Evolutionary conservation across 1,140 invertebrate species (phyloP).

Genomic region (Ephestia elutella): DNA sequence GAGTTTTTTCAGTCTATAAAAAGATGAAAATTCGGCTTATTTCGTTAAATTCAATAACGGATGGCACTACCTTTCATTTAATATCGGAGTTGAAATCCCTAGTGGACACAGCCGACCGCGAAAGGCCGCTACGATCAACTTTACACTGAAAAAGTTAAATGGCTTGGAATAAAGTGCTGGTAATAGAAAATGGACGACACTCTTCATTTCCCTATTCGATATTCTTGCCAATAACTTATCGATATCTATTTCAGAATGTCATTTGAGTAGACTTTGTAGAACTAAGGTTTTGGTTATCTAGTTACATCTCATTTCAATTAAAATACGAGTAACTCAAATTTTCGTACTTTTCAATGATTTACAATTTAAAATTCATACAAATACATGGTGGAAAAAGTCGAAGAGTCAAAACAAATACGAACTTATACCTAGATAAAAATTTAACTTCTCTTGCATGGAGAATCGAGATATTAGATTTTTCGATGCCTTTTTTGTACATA

Average conservation of each 20-base stretch:
- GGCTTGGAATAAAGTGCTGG: constrained; percentile 47
- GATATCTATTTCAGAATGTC: constrained; percentile 1
- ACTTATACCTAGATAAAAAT: too few relatives aligned
- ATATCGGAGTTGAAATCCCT: constrained; percentile 38
- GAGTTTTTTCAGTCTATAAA: background rate
- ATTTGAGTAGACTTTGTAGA: background rate
- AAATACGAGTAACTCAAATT: background rate
- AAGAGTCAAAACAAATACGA: too few relatives aligned
- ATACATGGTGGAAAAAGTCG: too few relatives aligned
- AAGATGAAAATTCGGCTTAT: background rate
- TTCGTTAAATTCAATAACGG: background rate
- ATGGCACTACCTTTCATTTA: constrained; percentile 18
- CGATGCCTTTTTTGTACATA: too few relatives aligned
- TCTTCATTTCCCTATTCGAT: constrained; percentile 45
- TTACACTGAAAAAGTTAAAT: constrained; percentile 54
- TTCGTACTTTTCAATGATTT: background rate
- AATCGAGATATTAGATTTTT: too few relatives aligned
- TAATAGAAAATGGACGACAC: constrained; percentile 54
- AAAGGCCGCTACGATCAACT: constrained; percentile 34
- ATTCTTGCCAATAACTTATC: constrained; percentile 26
- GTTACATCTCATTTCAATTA: background rate
- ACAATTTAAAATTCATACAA: too few relatives aligned
- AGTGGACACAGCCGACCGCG: constrained; percentile 29
- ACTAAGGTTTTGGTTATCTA: background rate
- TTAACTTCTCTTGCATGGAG: too few relatives aligned